A percentile compares a stretch with the other conserved stretches of the same genome.
Conservation (phyloP, 2,797 vertebrate genomes). For the Betta splendens region DNA sequence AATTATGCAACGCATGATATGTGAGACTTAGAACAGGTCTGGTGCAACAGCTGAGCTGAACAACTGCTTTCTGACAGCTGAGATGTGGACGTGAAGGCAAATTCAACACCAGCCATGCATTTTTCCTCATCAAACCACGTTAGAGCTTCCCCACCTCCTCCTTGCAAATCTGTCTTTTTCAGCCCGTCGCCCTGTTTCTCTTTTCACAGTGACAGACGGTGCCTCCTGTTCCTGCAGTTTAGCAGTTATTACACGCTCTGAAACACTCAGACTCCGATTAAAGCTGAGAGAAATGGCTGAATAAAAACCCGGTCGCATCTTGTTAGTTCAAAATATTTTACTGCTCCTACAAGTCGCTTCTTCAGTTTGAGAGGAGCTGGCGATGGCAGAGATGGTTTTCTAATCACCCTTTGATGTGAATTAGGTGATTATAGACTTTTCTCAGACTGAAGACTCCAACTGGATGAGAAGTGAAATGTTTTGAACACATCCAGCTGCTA, state of each 20-base stretch:
- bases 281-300: constrained; percentile 11
- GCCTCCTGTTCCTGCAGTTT: constrained; percentile 73
- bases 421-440: no score
- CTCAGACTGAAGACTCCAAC: no score
- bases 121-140: constrained; percentile 1
- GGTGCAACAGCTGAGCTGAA: constrained; percentile 36
- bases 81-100: constrained; percentile 26
- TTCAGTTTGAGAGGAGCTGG: no score
- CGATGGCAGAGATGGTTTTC: no score
- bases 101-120: neutral
- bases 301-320: no score
- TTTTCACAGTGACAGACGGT: constrained; percentile 61
- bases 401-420: no score
- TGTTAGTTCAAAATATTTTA: no score
- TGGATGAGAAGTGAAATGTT: no score
- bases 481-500: no score
- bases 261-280: constrained; percentile 53
- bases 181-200: constrained; percentile 32
- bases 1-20: constrained; percentile 24
- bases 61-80: constrained; percentile 62
- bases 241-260: constrained; percentile 68
- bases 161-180: constrained; percentile 32
- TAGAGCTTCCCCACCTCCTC: constrained; percentile 4
- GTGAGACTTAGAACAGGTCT: constrained; percentile 46
- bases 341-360: no score